Evolutionary conservation across 2,888 invertebrate genomes (phyloP).

Genomic region (Andrena praecox): DNA sequence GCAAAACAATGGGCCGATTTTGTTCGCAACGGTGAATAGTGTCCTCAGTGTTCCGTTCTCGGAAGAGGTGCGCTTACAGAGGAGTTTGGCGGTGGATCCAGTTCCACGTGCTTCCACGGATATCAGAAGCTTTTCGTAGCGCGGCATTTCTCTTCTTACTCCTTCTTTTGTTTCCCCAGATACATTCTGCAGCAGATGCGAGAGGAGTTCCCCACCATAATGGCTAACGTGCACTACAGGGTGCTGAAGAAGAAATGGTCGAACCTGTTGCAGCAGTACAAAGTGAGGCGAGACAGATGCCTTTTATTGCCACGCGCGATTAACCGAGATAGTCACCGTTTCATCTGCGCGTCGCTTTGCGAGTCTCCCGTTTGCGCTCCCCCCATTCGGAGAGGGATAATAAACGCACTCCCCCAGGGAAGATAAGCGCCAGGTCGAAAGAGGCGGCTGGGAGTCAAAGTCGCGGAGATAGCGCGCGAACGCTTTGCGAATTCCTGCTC

Average conservation of each 20-base stretch:
- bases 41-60: slow-evolving; percentile 50
- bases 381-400: slow-evolving; percentile 23
- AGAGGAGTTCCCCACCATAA: slow-evolving; percentile 78
- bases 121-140: background rate
- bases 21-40: slow-evolving; percentile 49
- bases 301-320: slow-evolving; percentile 44
- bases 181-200: slow-evolving; percentile 78
- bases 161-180: slow-evolving; percentile 58
- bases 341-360: slow-evolving; percentile 34
- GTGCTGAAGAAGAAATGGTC: slow-evolving; percentile 81
- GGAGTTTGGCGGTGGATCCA: slow-evolving; percentile 7
- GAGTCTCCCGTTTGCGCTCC: slow-evolving; percentile 17
- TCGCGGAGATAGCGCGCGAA: slow-evolving; percentile 6
- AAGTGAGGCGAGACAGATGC: slow-evolving; percentile 71
- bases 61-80: slow-evolving; percentile 30
- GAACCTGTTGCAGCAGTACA: slow-evolving; percentile 79
- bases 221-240: slow-evolving; percentile 79
- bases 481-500: background rate
- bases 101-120: slow-evolving; percentile 20
- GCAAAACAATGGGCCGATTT: slow-evolving; percentile 56
- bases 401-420: slow-evolving; percentile 24
- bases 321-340: slow-evolving; percentile 33
- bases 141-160: background rate
- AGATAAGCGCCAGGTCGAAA: slow-evolving; percentile 10
- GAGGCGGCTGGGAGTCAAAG: background rate